Evolutionary conservation across 1,140 invertebrate genomes (phyloP).

Genomic region (Tetramorium alpestre): DNA sequence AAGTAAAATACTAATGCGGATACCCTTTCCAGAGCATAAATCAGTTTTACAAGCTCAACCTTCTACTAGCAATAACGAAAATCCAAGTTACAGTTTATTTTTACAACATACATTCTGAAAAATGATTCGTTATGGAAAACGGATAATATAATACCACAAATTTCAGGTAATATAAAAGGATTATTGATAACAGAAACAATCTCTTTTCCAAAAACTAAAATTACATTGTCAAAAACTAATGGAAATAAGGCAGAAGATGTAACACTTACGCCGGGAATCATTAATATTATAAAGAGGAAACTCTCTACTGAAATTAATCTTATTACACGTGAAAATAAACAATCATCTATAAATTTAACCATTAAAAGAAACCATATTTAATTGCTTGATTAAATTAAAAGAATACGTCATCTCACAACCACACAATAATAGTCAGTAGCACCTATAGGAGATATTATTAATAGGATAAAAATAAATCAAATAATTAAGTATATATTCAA

Average conservation of each 20-base stretch:
- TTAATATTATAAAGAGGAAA: not conserved
- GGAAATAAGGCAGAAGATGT: not conserved
- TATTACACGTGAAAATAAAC: not conserved
- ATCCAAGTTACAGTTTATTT: not conserved
- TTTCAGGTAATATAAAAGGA: not conserved
- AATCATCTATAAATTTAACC: not conserved
- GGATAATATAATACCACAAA: not conserved
- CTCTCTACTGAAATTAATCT: not conserved
- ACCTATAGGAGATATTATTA: not conserved
- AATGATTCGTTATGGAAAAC: not conserved
- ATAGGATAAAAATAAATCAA: not conserved
- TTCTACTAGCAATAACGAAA: not conserved
- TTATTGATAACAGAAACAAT: not conserved
- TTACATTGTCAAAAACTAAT: not conserved
- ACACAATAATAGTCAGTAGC: too few relatives aligned
- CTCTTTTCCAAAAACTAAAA: not conserved
- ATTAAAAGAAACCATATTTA: not conserved
- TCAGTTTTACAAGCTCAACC: not conserved
- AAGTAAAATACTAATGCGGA: constrained; percentile 4
- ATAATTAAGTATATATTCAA: not conserved
- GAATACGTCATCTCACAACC: too few relatives aligned
- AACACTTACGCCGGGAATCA: not conserved
- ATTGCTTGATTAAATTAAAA: too few relatives aligned
- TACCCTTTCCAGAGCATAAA: not conserved
- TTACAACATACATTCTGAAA: not conserved